phyloP scores from a whole-genome alignment of 2,888 invertebrate species.

The Calameuta pallipes region DNA sequence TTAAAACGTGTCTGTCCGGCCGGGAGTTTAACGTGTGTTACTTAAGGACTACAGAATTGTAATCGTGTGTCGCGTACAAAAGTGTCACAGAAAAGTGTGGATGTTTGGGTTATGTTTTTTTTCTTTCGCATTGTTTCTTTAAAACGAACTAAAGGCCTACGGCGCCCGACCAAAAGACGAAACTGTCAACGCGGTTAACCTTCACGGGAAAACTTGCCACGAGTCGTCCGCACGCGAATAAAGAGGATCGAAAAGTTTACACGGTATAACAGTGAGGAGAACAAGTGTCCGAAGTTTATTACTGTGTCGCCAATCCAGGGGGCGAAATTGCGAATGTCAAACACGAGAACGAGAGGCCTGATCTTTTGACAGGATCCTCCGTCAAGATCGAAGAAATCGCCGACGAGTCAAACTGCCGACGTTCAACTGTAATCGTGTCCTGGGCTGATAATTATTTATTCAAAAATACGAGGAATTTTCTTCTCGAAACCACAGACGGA shows the following conservation, averaged over 20 bases:
- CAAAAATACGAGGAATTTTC: background rate
- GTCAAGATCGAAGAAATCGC: background rate
- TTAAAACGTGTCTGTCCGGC: background rate
- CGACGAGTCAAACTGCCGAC: background rate
- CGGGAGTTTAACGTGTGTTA: background rate
- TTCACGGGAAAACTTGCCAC: background rate
- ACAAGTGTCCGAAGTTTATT: background rate
- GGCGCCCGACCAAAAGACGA: background rate
- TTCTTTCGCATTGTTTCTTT: background rate
- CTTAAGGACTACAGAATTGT: background rate
- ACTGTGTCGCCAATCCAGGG: background rate
- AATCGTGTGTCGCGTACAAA: background rate
- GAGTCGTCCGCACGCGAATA: background rate
- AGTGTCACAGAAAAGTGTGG: background rate
- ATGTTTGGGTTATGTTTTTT: background rate
- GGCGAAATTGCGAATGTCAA: background rate
- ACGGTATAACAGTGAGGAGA: background rate
- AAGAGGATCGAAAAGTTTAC: background rate
- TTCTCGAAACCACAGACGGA: background rate
- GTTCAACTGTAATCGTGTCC: background rate
- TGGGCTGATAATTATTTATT: background rate
- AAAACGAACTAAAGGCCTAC: background rate
- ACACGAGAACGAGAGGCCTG: background rate
- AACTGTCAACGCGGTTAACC: background rate
- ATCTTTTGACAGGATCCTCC: background rate